Evolutionary conservation across 2,797 vertebrate genomes (phyloP).

Genomic region (Acrocephalus scirpaceus): DNA sequence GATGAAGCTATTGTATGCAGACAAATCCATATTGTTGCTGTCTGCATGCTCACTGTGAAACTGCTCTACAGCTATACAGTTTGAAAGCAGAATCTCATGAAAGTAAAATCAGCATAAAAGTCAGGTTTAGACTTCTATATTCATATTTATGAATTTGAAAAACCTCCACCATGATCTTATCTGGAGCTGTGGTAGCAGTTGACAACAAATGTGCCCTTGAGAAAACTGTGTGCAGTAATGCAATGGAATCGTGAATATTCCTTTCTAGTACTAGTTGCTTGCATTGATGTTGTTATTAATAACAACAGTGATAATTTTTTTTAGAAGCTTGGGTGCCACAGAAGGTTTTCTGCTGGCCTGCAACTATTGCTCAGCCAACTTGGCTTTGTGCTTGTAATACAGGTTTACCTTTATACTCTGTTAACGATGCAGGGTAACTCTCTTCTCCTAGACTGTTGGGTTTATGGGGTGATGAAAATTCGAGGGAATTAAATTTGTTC

Average conservation of each 20-base stretch:
- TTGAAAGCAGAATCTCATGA: conserved; percentile 72
- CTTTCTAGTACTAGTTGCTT: neutral
- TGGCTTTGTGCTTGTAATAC: conserved; percentile 48
- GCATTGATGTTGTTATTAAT: conserved; percentile 13
- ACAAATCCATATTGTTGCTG: conserved; percentile 62
- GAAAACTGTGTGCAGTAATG: conserved; percentile 20
- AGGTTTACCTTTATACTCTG: conserved; percentile 5
- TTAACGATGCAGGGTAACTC: neutral
- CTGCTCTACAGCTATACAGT: conserved; percentile 60
- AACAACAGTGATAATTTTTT: conserved; percentile 11
- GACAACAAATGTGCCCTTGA: conserved; percentile 70
- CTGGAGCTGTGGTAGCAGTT: conserved; percentile 49
- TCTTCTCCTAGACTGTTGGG: conserved; percentile 76
- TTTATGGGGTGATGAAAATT: conserved; percentile 86
- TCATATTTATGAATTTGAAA: conserved; percentile 75
- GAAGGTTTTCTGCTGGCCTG: conserved; percentile 81
- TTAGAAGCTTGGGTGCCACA: conserved; percentile 21
- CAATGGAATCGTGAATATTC: neutral
- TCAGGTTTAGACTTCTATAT: conserved; percentile 64
- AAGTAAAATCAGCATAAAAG: conserved; percentile 72
- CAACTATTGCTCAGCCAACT: conserved; percentile 74
- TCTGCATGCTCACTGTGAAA: conserved; percentile 64
- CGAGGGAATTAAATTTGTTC: conserved; percentile 67
- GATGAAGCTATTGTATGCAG: conserved; percentile 66
- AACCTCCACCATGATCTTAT: conserved; percentile 68